Conservation (phyloP, 2,797 vertebrate genomes). For the Syndactyla subalaris region DNA sequence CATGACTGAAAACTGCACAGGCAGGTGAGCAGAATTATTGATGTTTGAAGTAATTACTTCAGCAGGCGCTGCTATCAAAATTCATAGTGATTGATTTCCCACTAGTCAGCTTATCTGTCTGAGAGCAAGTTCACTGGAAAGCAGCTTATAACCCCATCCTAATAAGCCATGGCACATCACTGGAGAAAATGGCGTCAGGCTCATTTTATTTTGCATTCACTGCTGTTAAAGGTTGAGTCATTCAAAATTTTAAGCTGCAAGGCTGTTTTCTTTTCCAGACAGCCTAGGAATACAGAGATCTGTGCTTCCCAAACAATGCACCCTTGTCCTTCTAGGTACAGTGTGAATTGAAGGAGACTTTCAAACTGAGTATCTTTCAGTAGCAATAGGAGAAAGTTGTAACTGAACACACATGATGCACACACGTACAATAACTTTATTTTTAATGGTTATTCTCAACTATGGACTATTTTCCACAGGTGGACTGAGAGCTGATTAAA, state of each 20-base stretch:
- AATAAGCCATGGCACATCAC: slow-evolving; percentile 69
- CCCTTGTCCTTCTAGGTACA: not conserved
- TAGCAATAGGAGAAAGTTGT: not conserved
- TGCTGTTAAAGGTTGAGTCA: slow-evolving; percentile 48
- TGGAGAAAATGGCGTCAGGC: slow-evolving; percentile 52
- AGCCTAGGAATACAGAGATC: not conserved
- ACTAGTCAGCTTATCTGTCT: slow-evolving; percentile 71
- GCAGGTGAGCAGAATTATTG: slow-evolving; percentile 70
- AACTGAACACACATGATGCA: not conserved
- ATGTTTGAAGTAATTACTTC: slow-evolving; percentile 70
- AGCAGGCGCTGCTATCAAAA: slow-evolving; percentile 68
- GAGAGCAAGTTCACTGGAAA: slow-evolving; percentile 61
- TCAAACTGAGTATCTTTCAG: not conserved
- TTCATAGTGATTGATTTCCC: slow-evolving; percentile 74
- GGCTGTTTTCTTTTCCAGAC: not conserved
- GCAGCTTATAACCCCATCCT: slow-evolving; percentile 72
- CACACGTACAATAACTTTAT: not conserved
- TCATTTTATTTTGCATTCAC: slow-evolving; percentile 58
- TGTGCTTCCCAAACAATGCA: not conserved
- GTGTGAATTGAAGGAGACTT: not conserved
- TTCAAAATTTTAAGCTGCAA: not conserved
- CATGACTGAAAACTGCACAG: slow-evolving; percentile 50
- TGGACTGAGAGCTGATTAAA: not conserved
- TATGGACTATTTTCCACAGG: not conserved
- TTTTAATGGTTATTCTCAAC: not conserved